phyloP scores from a whole-genome alignment of 2,113 vertebrate genomes.

The Speoplatyrhinus poulsoni region DNA sequence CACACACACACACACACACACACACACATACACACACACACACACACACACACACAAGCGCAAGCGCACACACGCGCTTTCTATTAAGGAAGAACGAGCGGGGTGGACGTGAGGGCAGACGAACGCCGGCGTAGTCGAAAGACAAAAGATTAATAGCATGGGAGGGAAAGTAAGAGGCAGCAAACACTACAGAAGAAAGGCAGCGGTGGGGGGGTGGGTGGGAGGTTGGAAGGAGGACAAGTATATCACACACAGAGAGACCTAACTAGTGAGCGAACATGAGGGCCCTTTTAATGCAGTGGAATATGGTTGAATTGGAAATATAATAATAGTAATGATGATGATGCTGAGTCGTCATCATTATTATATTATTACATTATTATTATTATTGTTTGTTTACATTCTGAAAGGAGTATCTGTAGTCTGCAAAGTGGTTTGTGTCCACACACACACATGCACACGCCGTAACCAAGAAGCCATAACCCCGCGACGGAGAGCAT shows the following conservation, averaged over 20 bases:
- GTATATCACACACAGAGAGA: neutral
- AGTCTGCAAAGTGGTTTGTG: neutral
- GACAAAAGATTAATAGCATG: no score
- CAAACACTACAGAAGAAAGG: neutral
- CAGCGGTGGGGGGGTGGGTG: neutral
- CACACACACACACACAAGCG: constrained; percentile 5
- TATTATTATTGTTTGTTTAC: no score
- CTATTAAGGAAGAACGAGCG: neutral
- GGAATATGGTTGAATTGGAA: no score
- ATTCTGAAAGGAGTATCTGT: neutral
- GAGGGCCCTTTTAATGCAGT: neutral
- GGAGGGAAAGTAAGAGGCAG: neutral
- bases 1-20: constrained; percentile 7
- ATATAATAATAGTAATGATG: no score
- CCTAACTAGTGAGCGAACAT: neutral
- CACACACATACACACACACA: constrained; percentile 31
- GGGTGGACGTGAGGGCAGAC: neutral
- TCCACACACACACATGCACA: neutral
- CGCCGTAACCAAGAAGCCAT: neutral
- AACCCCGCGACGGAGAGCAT: constrained; percentile 39
- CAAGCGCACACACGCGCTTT: neutral
- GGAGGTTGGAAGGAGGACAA: neutral
- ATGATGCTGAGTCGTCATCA: no score
- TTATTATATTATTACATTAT: no score
- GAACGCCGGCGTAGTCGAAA: no score